Base-by-base conservation (phyloP, 2,888 invertebrate genomes). In the Pilophorus perplexus region DNA sequence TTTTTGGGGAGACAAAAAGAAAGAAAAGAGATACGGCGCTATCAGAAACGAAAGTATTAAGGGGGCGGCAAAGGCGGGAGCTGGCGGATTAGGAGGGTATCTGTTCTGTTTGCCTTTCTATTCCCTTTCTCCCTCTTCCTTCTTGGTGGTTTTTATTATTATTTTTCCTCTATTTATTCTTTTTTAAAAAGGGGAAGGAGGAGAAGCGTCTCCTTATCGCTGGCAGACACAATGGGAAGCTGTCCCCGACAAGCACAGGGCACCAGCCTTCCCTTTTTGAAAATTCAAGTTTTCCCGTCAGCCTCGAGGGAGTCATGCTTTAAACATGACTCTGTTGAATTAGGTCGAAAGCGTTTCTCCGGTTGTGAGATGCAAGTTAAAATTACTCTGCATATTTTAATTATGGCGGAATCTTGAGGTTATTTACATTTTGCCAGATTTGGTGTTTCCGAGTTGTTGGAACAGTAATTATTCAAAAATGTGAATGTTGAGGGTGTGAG, bases 21-120 rank as follows among this genome's bases (percentile, higher is more conserved):
- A 52, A 25, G 28, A 10, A 52, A 28, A 52, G 52, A 52, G 52
- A 52, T 52, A 52, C 16, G 52, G 52, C 33, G 33, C 18, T 52
- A 52, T 52, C 52, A 52, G 52, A 52, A 52, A 52, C 52, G 52
- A 52, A 52, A 52, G 52, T 52, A 52, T 52, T 52, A 52, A 52
- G 25, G 16, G 52, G 52, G 33, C 12, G 6, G 33, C 6, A 33
- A 33, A 33, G 33, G 33, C 33, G 33, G 12, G 33, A 6, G 12
- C 33, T 33, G 12, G 33, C 12, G 33, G 33, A 33, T 33, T 33
- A 33, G 33, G 33, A n/a, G 33, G 33, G 33, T 33, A 33, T 33
- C 33, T 33, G n/a, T n/a, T n/a, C n/a, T n/a, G 33, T 6, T 33
- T 33, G 6, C 33, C 33, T 33, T 33, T 12, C 33, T 6, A 12